phyloP scores from a whole-genome alignment of 2,888 invertebrate species.

The Andrena chrysosceles region DNA sequence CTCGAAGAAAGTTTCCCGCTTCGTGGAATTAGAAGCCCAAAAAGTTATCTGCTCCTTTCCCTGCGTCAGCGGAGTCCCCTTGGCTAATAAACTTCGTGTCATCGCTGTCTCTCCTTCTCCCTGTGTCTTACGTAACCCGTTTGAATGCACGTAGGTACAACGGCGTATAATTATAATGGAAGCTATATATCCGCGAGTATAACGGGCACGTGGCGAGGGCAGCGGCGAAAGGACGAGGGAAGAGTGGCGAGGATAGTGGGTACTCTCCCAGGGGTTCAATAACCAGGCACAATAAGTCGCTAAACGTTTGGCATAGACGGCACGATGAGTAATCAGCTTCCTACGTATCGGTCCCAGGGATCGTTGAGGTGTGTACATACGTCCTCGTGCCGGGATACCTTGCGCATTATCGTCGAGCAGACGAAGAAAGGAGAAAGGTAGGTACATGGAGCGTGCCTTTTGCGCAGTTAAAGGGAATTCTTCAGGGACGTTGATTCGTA shows the following conservation, averaged over 20 bases:
- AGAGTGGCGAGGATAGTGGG: slow-evolving; percentile 32
- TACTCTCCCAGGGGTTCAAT: slow-evolving; percentile 81
- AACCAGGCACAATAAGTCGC: slow-evolving; percentile 80
- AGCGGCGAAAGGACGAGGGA: neutral
- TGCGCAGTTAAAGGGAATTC: neutral
- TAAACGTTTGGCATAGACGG: slow-evolving; percentile 69
- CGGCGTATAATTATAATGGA: slow-evolving; percentile 68
- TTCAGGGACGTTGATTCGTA: neutral
- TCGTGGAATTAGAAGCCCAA: slow-evolving; percentile 30
- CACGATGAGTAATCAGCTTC: slow-evolving; percentile 76
- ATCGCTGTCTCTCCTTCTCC: slow-evolving; percentile 39
- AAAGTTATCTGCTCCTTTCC: slow-evolving; percentile 23
- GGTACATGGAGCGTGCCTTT: slow-evolving; percentile 3
- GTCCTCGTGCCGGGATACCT: slow-evolving; percentile 46
- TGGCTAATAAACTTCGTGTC: slow-evolving; percentile 60
- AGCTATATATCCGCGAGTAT: slow-evolving; percentile 57
- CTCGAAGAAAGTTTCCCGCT: neutral
- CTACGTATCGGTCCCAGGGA: slow-evolving; percentile 65
- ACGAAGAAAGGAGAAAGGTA: slow-evolving; percentile 23
- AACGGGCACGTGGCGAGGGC: slow-evolving; percentile 38
- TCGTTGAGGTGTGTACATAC: slow-evolving; percentile 66
- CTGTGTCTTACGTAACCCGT: slow-evolving; percentile 59
- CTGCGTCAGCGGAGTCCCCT: slow-evolving; percentile 27
- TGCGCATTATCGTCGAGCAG: slow-evolving; percentile 31
- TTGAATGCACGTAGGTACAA: slow-evolving; percentile 65